Percentiles rank a stretch among this genome's conserved stretches.
Evolutionary conservation across 2,888 invertebrate genomes (phyloP).

Genomic region (Gari tellinella): DNA sequence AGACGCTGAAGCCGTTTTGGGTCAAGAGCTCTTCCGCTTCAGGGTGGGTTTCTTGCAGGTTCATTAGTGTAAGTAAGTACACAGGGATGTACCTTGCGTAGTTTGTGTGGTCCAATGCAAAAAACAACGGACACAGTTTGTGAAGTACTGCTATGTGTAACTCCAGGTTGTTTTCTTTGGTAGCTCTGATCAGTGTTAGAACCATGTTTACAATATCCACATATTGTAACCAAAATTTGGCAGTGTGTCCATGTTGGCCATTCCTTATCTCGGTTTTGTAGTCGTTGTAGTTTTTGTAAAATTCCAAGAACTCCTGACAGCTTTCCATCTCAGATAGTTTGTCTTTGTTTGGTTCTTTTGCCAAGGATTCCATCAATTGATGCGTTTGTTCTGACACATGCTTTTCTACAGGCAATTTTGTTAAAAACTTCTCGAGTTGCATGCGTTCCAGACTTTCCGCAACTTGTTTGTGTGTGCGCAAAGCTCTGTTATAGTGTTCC

Average conservation of each 20-base stretch:
- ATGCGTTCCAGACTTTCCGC: slow-evolving; percentile 41
- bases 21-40: slow-evolving; percentile 34
- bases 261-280: slow-evolving; percentile 26
- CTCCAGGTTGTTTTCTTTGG: slow-evolving; percentile 45
- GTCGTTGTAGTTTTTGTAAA: slow-evolving; percentile 13
- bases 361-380: slow-evolving; percentile 1
- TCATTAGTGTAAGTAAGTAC: slow-evolving; percentile 32
- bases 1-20: slow-evolving; percentile 46
- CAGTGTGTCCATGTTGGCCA: slow-evolving; percentile 34
- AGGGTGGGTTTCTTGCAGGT: slow-evolving; percentile 31
- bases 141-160: slow-evolving; percentile 34
- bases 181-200: slow-evolving; percentile 38
- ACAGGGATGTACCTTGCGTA: slow-evolving; percentile 50
- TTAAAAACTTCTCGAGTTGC: no score
- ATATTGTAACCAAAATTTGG: slow-evolving; percentile 47
- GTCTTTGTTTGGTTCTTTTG: slow-evolving; percentile 6
- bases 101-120: slow-evolving; percentile 41
- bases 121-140: slow-evolving; percentile 41
- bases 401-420: slow-evolving; percentile 24
- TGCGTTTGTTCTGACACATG: neutral
- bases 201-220: slow-evolving; percentile 35
- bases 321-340: slow-evolving; percentile 3
- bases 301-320: slow-evolving; percentile 2
- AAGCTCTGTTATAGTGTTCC: slow-evolving; percentile 34
- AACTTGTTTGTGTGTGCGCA: slow-evolving; percentile 42